These are phyloP conservation scores for Apteryx mantelli DNA, from an alignment of 2,113 vertebrate species.

Conservation along the genomic window DNA sequence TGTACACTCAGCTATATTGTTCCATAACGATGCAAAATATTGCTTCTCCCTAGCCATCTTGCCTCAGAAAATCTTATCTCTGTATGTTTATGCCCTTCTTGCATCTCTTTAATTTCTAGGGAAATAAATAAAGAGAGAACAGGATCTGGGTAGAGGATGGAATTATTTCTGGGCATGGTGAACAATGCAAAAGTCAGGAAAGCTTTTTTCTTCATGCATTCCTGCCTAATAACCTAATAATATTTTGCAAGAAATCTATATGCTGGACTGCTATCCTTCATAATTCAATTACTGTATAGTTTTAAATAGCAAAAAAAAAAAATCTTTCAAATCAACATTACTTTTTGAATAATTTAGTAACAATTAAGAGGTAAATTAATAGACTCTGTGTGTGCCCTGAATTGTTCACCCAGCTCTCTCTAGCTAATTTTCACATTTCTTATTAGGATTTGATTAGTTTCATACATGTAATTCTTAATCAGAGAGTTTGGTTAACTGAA, in stretches of 20 bases:
- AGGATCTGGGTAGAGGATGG: not conserved
- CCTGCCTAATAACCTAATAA: not conserved
- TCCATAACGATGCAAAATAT: not conserved
- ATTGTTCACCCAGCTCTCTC: not conserved
- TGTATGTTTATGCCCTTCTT: not conserved
- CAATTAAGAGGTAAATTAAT: conserved; percentile 8
- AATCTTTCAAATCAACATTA: not conserved
- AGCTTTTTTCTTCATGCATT: not conserved
- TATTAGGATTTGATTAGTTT: not conserved
- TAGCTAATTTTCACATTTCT: not conserved
- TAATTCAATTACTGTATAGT: not conserved
- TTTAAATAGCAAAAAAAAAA: fast-evolving
- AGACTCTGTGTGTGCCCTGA: not conserved
- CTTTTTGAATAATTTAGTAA: not conserved
- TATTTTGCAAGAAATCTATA: not conserved
- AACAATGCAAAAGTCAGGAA: not conserved
- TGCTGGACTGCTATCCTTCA: not conserved
- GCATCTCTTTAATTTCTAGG: not conserved
- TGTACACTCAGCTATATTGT: not conserved
- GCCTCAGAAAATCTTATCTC: not conserved
- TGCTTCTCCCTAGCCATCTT: not conserved
- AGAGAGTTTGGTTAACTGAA: not conserved
- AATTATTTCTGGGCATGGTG: not conserved
- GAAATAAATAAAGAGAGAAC: not conserved
- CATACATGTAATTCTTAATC: not conserved